Conservation (phyloP, 2,797 vertebrate genomes). For the Coluber constrictor region DNA sequence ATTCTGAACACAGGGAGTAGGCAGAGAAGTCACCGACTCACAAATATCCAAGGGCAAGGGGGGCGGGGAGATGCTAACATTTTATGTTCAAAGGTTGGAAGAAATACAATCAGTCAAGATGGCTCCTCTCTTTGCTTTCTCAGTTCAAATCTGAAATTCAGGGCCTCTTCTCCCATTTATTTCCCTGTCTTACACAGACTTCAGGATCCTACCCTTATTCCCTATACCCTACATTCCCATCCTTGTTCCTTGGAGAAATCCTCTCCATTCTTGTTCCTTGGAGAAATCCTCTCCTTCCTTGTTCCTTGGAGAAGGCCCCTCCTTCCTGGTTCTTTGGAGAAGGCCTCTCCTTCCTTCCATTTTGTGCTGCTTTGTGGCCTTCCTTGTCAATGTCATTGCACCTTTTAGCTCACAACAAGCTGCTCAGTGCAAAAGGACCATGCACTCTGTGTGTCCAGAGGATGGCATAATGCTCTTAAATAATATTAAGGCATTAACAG, state of each 20-base stretch:
- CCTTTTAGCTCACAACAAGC: background rate
- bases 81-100: background rate
- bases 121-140: background rate
- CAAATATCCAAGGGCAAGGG: background rate
- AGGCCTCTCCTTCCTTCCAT: no score
- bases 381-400: background rate
- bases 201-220: background rate
- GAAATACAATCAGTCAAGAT: background rate
- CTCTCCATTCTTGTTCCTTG: no score
- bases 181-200: background rate
- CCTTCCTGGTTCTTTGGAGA: no score
- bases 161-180: background rate
- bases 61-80: accelerated
- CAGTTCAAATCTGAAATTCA: background rate
- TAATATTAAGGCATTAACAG: background rate
- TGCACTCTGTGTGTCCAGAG: background rate
- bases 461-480: background rate
- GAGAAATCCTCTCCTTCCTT: no score
- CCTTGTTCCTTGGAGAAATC: no score
- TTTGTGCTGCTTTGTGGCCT: background rate
- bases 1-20: background rate
- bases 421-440: background rate
- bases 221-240: no score
- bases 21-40: background rate
- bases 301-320: no score